phyloP scores from a whole-genome alignment of 2,113 vertebrate species.

The Panurus biarmicus region DNA sequence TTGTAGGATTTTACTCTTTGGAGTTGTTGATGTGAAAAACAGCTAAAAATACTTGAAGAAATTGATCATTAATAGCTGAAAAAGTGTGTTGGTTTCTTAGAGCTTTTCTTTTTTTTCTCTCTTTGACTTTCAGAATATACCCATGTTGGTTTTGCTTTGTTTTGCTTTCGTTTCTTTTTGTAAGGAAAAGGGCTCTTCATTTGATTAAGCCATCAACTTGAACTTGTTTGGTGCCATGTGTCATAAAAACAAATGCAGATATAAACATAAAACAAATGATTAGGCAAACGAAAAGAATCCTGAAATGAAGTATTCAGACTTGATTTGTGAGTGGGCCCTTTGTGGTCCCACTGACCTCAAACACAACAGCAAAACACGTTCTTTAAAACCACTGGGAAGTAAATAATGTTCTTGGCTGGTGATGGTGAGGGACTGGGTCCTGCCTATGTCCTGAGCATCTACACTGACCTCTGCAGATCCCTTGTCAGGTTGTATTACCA shows the following conservation, averaged over 20 bases:
- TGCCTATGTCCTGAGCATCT: neutral
- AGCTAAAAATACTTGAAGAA: neutral
- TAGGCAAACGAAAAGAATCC: slow-evolving; percentile 1
- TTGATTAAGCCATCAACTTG: neutral
- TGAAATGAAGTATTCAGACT: neutral
- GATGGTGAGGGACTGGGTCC: neutral
- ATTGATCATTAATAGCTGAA: neutral
- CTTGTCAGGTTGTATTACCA: neutral
- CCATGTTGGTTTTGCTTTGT: neutral
- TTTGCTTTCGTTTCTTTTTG: neutral
- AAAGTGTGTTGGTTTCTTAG: neutral
- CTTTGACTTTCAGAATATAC: neutral
- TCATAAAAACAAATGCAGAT: neutral
- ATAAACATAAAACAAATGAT: neutral
- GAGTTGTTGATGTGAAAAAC: neutral
- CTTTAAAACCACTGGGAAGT: neutral
- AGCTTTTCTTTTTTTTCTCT: neutral
- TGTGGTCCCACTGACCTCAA: slow-evolving; percentile 45
- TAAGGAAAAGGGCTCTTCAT: neutral
- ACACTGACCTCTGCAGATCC: accelerated
- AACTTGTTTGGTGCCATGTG: neutral
- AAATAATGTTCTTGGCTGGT: neutral
- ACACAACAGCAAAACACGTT: slow-evolving; percentile 17
- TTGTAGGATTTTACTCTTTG: neutral
- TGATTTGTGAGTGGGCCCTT: neutral